These are phyloP conservation scores for Xenopus petersii DNA, from an alignment of 2,797 vertebrate genomes.

Conservation along the genomic window DNA sequence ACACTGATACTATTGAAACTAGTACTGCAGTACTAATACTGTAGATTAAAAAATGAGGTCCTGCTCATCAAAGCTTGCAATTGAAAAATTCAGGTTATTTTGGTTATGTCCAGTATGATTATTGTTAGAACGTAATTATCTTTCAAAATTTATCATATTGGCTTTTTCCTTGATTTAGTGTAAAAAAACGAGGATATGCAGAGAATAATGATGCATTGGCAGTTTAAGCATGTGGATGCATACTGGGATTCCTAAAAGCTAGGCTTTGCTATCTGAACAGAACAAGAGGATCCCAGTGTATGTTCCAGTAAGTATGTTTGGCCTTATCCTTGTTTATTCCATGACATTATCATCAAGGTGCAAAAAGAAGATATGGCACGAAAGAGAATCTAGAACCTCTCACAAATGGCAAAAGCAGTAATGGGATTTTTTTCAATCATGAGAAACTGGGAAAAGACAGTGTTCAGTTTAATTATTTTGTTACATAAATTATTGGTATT, in stretches of 20 bases:
- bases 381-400: slow-evolving; percentile 26
- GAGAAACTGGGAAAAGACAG: not conserved
- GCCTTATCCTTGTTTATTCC: slow-evolving; percentile 39
- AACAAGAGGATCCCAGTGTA: slow-evolving; percentile 40
- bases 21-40: too few species aligned
- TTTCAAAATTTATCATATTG: too few species aligned
- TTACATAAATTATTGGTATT: not conserved
- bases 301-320: slow-evolving; percentile 36
- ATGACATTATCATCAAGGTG: slow-evolving; percentile 41
- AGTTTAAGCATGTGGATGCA: slow-evolving; percentile 28
- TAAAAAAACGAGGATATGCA: too few species aligned
- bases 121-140: too few species aligned
- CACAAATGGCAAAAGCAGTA: slow-evolving; percentile 23
- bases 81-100: too few species aligned
- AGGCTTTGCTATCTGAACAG: slow-evolving; percentile 39
- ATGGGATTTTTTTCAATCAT: not conserved
- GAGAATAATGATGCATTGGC: too few species aligned
- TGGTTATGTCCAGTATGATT: too few species aligned
- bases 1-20: too few species aligned
- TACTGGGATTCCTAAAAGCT: slow-evolving; percentile 45
- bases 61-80: too few species aligned
- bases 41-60: too few species aligned
- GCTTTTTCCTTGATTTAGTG: too few species aligned
- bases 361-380: slow-evolving; percentile 32
- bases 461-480: slow-evolving; percentile 3